Base-by-base conservation (phyloP, 2,797 vertebrate genomes). In the Clarias pachynema region DNA sequence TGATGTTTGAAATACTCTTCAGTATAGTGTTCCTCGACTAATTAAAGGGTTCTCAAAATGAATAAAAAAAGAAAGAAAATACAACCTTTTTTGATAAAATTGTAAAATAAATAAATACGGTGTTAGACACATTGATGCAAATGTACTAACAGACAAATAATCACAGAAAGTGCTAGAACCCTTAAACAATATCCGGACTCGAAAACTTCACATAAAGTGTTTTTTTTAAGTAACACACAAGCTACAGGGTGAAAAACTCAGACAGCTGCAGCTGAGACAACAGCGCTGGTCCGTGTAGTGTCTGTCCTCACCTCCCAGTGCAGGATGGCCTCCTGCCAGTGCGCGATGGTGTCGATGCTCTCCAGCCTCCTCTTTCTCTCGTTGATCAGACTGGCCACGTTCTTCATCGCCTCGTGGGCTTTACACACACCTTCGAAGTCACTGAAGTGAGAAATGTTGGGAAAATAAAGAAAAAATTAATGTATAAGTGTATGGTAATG, bases 321-420 rank as follows among this genome's bases (percentile, higher is more conserved):
- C 0, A 98, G 95, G 1, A 99, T 98, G 92, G 97, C 95, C 26
- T 98, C 96, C 92, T 99, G 98, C 98, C 98, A 99, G 86, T 95
- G 95, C 20, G 98, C 98, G 10, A 99, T 98, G 93, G 98, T 96
- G 93, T 99, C 97, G 20, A 99, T 93, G 88, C 96, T 99, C 91
- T 99, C 98, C 73, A 99, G 91, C 82, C 97, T 96, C 85, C 98
- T 94, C 90, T 99, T 99, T 72, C 97, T 96, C 92, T 99, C 98
- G 0, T 99, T 99, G 91, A 99, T 99, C 86, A 99, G 92, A 91
- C 97, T 98, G 0, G 98, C 98, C 14, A 99, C 98, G 0, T 99
- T 98, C 94, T 97, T 99, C 98, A 99, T 99, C 15, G 97, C 95
- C 86, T 98, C 96, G 0, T 99, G 95, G 0, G 98, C 98, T 86